Evolutionary conservation across 2,888 invertebrate species (phyloP).

Genomic region (Pammene fasciana): DNA sequence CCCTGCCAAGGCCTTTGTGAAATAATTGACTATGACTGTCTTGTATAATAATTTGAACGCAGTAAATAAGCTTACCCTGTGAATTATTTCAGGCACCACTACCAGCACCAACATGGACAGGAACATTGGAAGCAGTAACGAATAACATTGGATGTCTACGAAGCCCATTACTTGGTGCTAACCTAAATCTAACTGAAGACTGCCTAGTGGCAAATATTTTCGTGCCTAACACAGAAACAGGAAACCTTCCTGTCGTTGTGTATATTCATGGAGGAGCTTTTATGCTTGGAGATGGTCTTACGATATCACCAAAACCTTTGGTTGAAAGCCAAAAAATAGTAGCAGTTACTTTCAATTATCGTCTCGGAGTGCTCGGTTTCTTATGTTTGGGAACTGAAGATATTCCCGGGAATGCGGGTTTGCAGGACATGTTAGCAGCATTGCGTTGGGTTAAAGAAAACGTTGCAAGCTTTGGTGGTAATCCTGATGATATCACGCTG

Average conservation of each 20-base stretch:
- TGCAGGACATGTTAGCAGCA: conserved; percentile 19
- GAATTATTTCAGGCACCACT: conserved; percentile 2
- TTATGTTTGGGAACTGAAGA: conserved; percentile 42
- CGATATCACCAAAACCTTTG: background rate
- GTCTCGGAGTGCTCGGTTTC: conserved; percentile 40
- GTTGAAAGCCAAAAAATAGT: conserved; percentile 14
- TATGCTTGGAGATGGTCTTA: background rate
- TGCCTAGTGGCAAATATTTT: conserved; percentile 24
- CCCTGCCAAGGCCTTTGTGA: no score
- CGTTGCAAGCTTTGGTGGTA: conserved; percentile 26
- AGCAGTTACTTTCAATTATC: conserved; percentile 40
- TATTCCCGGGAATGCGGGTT: conserved; percentile 40
- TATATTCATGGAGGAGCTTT: conserved; percentile 27
- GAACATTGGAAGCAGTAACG: conserved; percentile 13
- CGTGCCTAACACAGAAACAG: conserved; percentile 1
- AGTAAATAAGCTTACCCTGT: no score
- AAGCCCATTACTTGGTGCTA: background rate
- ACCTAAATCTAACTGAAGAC: background rate
- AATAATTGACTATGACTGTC: no score
- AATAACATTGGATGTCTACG: background rate
- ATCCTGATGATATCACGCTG: conserved; percentile 25
- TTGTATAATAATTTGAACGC: no score
- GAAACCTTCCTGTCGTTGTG: conserved; percentile 18
- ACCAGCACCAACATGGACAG: conserved; percentile 11
- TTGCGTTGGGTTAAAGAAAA: conserved; percentile 28